phyloP scores from a whole-genome alignment of 2,797 vertebrate genomes.

The Gallinago stenura region DNA sequence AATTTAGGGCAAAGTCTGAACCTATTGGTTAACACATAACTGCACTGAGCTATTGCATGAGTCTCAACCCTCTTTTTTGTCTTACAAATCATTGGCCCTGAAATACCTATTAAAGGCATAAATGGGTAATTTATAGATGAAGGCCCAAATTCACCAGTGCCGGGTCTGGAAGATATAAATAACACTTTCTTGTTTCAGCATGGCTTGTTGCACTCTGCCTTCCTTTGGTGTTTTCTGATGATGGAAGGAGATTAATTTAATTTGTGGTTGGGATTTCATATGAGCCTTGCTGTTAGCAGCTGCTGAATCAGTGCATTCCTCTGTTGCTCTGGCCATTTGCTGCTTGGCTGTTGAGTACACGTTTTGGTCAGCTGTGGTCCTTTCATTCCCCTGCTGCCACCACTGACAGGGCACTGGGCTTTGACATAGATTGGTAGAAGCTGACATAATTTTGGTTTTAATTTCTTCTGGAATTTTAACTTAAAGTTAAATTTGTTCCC shows the following conservation, averaged over 20 bases:
- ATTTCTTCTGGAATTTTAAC: not conserved
- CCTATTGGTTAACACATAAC: constrained; percentile 28
- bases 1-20: constrained; percentile 34
- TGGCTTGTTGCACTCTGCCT: constrained; percentile 57
- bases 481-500: not conserved
- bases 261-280: constrained; percentile 62
- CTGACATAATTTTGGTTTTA: not conserved
- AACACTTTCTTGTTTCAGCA: constrained; percentile 50
- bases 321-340: not conserved
- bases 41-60: constrained; percentile 10
- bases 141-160: constrained; percentile 60
- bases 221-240: constrained; percentile 65
- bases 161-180: constrained; percentile 64
- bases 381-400: not conserved
- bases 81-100: constrained; percentile 60
- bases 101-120: constrained; percentile 58
- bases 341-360: not conserved
- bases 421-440: not conserved
- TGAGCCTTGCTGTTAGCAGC: constrained; percentile 13
- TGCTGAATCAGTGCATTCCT: constrained; percentile 67
- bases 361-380: constrained; percentile 26
- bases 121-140: constrained; percentile 65
- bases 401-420: not conserved
- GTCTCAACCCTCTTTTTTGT: constrained; percentile 22
- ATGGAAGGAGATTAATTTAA: constrained; percentile 64